Base-by-base conservation (phyloP, 2,888 invertebrate species). In the Patella pellucida region DNA sequence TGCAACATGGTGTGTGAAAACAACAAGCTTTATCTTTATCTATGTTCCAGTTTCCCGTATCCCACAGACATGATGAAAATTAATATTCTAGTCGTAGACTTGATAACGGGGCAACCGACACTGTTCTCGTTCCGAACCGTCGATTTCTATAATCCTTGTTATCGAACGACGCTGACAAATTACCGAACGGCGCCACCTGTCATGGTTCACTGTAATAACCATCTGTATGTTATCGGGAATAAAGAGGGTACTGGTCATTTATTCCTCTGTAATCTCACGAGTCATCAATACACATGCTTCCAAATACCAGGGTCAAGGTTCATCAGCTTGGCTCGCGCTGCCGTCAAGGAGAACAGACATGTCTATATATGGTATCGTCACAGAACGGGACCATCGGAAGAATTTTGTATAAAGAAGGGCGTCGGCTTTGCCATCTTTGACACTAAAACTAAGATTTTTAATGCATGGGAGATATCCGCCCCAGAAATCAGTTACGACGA, bases 11-110 rank as follows among this genome's bases (percentile, higher is more conserved):
- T 87, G 23, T 79, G 85, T 9, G 82, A 86, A 74, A 84, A 88
- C 69, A 84, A 85, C n/a, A 80, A 83, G 50, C 78, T 89, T 52
- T 89, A 88, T 79, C 84, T 89, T 86, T 89, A 88, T 69, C 77
- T 89, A 41, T 88, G 88, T 76, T 87, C 87, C 41, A 87, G 86
- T 52, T 87, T 89, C 74, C 89, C 89, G 3, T 89, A 89, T 75
- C 89, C 89, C 1, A 87, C 89, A 12, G 89, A 89, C 75, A 87
- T 89, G 86, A 81, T 87, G 74, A 87, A 87, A 72, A 87, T 89
- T 68, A 86, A 89, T 79, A 85, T 89, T 41, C 81, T 89, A 54
- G 86, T 85, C 7, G 79, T 89, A 15, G 88, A 89, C 76, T 78
- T 89, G 15, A 71, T 85, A n/a, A 86, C 87, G 71, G 85, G 86